Percentiles rank a stretch among this genome's conserved stretches.
These are phyloP conservation scores for Epizoanthus rinbou DNA, from an alignment of 92 coral and sea anemone species.

Conservation along the genomic window DNA sequence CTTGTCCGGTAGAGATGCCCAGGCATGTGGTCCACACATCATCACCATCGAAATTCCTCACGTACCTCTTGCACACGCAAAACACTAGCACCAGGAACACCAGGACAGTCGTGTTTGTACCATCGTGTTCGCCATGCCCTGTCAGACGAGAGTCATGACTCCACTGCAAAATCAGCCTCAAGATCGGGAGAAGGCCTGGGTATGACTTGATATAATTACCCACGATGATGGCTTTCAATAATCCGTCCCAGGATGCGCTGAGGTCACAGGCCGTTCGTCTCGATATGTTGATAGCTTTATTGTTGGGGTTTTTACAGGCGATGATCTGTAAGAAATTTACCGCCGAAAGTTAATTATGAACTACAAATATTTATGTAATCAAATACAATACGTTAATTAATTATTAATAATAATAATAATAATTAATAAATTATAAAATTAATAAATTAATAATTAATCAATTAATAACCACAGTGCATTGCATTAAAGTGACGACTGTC, in stretches of 20 bases:
- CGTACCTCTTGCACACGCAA: constrained; percentile 60
- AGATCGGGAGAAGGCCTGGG: constrained; percentile 76
- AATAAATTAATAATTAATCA: too few species aligned
- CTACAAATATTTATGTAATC: too few species aligned
- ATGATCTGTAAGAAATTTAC: constrained; percentile 3
- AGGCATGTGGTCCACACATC: constrained; percentile 49
- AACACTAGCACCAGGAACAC: constrained; percentile 74
- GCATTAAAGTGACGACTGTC: too few species aligned
- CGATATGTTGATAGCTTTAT: constrained; percentile 3
- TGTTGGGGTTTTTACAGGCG: constrained; percentile 4
- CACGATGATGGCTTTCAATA: constrained; percentile 66
- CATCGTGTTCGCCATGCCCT: constrained; percentile 70
- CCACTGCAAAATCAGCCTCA: constrained; percentile 84
- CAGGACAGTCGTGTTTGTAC: constrained; percentile 76
- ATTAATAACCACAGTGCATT: too few species aligned
- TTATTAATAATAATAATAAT: too few species aligned
- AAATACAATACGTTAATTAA: too few species aligned
- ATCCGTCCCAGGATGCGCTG: constrained; percentile 73
- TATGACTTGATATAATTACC: constrained; percentile 70
- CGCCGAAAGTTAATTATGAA: too few species aligned
- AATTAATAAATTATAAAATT: too few species aligned
- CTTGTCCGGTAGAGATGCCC: constrained; percentile 50
- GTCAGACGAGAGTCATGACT: constrained; percentile 82
- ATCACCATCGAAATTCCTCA: constrained; percentile 54
- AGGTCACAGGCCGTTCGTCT: constrained; percentile 60